Evolutionary conservation across 2,888 invertebrate species (phyloP), one percentile per base, ranked within the genome.

Genomic region (Calliphora vomitoria): DNA sequence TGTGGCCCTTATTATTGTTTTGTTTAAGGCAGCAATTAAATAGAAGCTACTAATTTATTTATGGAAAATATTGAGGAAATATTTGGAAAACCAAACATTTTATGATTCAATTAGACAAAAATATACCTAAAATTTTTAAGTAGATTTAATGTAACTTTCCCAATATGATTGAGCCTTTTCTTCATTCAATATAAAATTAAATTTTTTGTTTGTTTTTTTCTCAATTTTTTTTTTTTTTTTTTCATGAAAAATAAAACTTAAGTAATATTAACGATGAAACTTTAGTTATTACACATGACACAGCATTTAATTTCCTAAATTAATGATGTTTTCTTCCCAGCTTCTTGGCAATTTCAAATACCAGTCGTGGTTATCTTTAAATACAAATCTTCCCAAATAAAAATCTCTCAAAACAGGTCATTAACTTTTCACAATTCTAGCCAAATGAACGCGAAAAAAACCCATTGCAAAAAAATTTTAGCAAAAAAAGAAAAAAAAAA

Each of bases 371-470:
- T 66, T 6, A 38, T 83, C 31, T 35, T 35, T 18, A 25, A 25
- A 69, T 8, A 15, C 47, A 66, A 75, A 35, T 75, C 68, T 50
- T 50, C 13, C 38, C 44, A 47, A 68, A 79, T 47, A 72, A 83
- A 71, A 75, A 60, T 60, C 50, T 68, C 47, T 20, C 74, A 35
- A 66, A 84, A 75, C 79, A 75, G 84, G 79, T 85, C 84, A 74
- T 80, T 84, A 66, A 72, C 84, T 79, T 79, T 68, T 74, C 18
- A 15, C 25, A 80, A 68, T 76, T 38, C 15, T 47, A 38, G 55
- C 41, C 18, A 53, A 69, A 62, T n/a, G 31, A 79, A 66, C 74
- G 13, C 38, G 1, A 71, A 47, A 66, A 71, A 83, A 82, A 74
- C 20, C 35, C 41, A 31, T 69, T 13, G 53, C 25, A 50, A 69